phyloP scores from a whole-genome alignment of 2,113 vertebrate species.

The Stomatorhinus ivindoensis region DNA sequence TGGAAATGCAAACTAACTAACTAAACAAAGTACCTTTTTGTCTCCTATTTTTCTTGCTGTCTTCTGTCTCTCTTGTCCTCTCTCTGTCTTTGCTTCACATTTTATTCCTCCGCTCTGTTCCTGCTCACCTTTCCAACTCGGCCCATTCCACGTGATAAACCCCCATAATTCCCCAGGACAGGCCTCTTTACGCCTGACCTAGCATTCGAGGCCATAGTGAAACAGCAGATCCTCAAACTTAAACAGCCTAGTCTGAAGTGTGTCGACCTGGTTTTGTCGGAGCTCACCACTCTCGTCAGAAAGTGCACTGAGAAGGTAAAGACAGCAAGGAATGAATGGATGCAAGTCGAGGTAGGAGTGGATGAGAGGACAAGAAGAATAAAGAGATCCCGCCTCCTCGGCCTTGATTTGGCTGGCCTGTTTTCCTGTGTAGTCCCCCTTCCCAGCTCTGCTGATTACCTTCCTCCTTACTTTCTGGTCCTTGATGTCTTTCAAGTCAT shows the following conservation, averaged over 20 bases:
- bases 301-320: conserved; percentile 92
- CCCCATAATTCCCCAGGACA: conserved; percentile 64
- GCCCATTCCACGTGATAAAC: conserved; percentile 8
- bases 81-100: not conserved
- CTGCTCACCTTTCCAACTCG: not conserved
- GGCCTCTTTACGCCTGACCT: conserved; percentile 94
- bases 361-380: not conserved
- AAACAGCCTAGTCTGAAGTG: conserved; percentile 97
- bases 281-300: conserved; percentile 81
- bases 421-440: not conserved
- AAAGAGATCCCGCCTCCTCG: not conserved
- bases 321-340: not conserved
- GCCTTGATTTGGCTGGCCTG: not conserved
- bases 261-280: conserved; percentile 89
- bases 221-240: conserved; percentile 96
- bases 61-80: not conserved
- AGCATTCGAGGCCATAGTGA: conserved; percentile 97
- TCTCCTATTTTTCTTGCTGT: conserved; percentile 19
- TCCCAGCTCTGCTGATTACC: not conserved
- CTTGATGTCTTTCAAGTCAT: not conserved
- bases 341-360: not conserved
- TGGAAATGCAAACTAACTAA: conserved; percentile 13
- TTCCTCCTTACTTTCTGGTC: not conserved
- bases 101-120: not conserved
- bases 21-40: conserved; percentile 19